Evolutionary conservation across 2,888 invertebrate genomes (phyloP).

Genomic region (Hirtodrosophila alboralis): DNA sequence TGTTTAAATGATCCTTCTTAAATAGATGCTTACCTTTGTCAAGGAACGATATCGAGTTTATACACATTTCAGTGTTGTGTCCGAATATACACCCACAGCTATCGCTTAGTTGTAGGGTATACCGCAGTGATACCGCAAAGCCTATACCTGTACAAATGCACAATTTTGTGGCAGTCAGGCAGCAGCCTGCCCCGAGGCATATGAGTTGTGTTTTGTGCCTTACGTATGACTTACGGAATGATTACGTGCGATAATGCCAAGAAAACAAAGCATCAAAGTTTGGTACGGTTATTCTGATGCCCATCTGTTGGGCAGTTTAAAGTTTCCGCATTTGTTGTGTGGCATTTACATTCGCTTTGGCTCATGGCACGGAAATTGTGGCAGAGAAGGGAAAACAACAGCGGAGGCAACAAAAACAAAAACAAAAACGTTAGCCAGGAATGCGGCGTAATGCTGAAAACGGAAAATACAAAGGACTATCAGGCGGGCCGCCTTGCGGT

Average conservation of each 20-base stretch:
- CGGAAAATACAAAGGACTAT: constrained; percentile 39
- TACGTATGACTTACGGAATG: constrained; percentile 57
- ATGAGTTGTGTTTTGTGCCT: constrained; percentile 30
- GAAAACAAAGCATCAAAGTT: constrained; percentile 33
- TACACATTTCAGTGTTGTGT: too few relatives aligned
- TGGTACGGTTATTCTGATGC: constrained; percentile 16
- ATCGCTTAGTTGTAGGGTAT: constrained; percentile 3
- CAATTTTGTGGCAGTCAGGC: constrained; percentile 1
- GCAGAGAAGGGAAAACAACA: constrained; percentile 47
- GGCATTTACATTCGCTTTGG: constrained; percentile 67
- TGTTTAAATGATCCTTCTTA: too few relatives aligned
- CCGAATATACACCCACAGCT: too few relatives aligned
- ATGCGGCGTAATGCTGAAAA: constrained; percentile 24
- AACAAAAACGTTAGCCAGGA: constrained; percentile 30
- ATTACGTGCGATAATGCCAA: constrained; percentile 69
- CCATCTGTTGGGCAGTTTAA: constrained; percentile 70
- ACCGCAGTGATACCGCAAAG: neutral
- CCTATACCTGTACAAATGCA: constrained; percentile 2
- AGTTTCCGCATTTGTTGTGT: constrained; percentile 73
- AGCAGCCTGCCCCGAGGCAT: constrained; percentile 15
- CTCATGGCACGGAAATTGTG: constrained; percentile 70
- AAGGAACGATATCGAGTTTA: too few relatives aligned
- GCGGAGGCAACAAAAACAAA: too few relatives aligned
- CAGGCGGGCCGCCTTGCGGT: constrained; percentile 67
- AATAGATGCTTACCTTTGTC: too few relatives aligned